A percentile compares a stretch with the other conserved stretches of the same genome.
Evolutionary conservation across 2,797 vertebrate genomes (phyloP).

Genomic region (Coluber constrictor): DNA sequence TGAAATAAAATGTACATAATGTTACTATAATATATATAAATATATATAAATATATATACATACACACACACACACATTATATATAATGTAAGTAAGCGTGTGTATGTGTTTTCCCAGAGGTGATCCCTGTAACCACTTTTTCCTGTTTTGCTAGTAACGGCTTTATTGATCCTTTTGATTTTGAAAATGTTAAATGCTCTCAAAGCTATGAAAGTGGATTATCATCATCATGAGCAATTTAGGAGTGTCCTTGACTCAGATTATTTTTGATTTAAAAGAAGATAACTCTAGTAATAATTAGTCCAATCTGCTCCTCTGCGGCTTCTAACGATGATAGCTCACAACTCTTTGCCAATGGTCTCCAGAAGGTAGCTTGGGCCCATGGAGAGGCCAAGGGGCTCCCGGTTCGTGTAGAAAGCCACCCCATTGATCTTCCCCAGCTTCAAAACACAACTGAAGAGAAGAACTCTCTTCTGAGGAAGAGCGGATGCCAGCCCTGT

Average conservation of each 20-base stretch:
- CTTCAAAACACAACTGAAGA: neutral
- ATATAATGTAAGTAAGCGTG: neutral
- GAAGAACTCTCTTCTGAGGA: neutral
- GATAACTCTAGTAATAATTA: neutral
- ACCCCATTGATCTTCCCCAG: neutral
- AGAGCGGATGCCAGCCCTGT: no score
- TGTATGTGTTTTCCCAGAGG: slow-evolving; percentile 69
- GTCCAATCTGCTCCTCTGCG: neutral
- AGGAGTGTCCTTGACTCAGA: neutral
- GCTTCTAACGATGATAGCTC: no score
- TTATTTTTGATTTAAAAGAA: slow-evolving; percentile 1
- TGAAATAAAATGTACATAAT: slow-evolving; percentile 82
- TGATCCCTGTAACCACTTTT: slow-evolving; percentile 53
- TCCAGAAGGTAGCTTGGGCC: neutral
- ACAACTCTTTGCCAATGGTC: neutral
- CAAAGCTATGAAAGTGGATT: neutral
- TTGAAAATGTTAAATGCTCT: slow-evolving; percentile 37
- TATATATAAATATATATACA: neutral
- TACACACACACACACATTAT: neutral
- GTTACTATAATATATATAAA: slow-evolving; percentile 56
- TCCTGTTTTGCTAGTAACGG: slow-evolving; percentile 46
- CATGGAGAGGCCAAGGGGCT: neutral
- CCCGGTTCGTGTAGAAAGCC: rapidly evolving
- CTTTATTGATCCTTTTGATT: slow-evolving; percentile 29
- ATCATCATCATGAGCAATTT: neutral